phyloP scores from a whole-genome alignment of 1,140 invertebrate genomes.

The Drosophila tani region DNA sequence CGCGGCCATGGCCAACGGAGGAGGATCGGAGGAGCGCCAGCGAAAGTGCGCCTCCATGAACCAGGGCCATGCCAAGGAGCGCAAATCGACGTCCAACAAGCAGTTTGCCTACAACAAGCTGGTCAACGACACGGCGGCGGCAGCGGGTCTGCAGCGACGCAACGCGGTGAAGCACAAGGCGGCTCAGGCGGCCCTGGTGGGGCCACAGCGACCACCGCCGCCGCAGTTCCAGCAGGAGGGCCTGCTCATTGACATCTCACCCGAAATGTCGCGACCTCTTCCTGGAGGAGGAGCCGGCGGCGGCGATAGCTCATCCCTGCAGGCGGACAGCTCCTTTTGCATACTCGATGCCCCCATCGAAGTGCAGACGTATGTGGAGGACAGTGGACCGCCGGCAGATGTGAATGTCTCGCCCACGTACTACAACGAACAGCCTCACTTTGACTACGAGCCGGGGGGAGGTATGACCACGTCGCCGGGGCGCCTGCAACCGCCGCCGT shows the following conservation, averaged over 20 bases:
- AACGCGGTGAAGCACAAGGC: conserved; percentile 58
- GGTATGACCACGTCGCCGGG: conserved; percentile 39
- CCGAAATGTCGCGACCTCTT: conserved; percentile 83
- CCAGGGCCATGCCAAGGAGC: conserved; percentile 83
- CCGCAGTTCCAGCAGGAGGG: conserved; percentile 86
- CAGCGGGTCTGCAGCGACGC: conserved; percentile 61
- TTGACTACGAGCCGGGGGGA: conserved; percentile 45
- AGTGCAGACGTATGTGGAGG: conserved; percentile 85
- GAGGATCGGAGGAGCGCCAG: conserved; percentile 55
- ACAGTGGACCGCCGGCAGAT: conserved; percentile 11
- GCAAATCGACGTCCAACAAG: conserved; percentile 86
- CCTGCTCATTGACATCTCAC: conserved; percentile 88
- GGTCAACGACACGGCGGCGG: conserved; percentile 87
- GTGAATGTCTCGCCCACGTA: conserved; percentile 63
- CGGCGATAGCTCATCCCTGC: conserved; percentile 64
- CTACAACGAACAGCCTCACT: conserved; percentile 59
- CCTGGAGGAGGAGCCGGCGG: conserved; percentile 28
- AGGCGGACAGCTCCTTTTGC: conserved; percentile 85
- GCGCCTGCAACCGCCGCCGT: conserved; percentile 85
- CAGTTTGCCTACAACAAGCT: conserved; percentile 92
- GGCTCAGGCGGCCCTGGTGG: conserved; percentile 38
- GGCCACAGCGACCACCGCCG: conserved; percentile 86
- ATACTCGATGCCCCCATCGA: conserved; percentile 92
- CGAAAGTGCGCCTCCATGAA: conserved; percentile 85
- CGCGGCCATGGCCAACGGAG: conserved; percentile 85